Evolutionary conservation across 2,113 vertebrate genomes (phyloP).

Genomic region (Aptenodytes forsteri): DNA sequence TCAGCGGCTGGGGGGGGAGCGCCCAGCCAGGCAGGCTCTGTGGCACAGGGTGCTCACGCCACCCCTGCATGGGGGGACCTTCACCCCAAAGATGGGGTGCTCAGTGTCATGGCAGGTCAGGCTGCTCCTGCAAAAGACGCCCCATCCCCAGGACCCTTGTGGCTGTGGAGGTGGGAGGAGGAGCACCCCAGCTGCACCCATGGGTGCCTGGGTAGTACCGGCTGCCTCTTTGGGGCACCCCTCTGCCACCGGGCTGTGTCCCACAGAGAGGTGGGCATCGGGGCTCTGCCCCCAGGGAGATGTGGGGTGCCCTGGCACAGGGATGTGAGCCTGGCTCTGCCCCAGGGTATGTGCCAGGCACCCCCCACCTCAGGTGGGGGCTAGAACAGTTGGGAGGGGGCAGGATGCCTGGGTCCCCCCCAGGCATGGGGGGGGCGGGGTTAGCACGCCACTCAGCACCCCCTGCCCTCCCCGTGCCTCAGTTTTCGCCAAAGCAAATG

Average conservation of each 20-base stretch:
- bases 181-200: not conserved
- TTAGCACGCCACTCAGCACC: not conserved
- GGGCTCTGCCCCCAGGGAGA: not conserved
- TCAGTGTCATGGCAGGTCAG: not conserved
- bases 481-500: not conserved
- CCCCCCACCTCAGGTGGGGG: too few species aligned
- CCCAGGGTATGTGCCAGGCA: too few species aligned
- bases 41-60: not conserved
- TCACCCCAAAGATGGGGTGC: not conserved
- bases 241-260: not conserved
- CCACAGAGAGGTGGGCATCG: not conserved
- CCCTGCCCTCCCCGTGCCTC: not conserved
- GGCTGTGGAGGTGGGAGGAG: not conserved
- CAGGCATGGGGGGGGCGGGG: not conserved
- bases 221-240: not conserved
- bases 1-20: not conserved
- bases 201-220: not conserved
- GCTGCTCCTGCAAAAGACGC: not conserved
- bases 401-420: not conserved
- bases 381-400: not conserved
- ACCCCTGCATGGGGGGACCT: fast-evolving
- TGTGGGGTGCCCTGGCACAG: fast-evolving
- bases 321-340: not conserved
- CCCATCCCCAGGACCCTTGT: not conserved
- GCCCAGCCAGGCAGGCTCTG: not conserved